These are phyloP conservation scores for Chorisops tibialis DNA, from an alignment of 2,888 invertebrate species.

Conservation along the genomic window DNA sequence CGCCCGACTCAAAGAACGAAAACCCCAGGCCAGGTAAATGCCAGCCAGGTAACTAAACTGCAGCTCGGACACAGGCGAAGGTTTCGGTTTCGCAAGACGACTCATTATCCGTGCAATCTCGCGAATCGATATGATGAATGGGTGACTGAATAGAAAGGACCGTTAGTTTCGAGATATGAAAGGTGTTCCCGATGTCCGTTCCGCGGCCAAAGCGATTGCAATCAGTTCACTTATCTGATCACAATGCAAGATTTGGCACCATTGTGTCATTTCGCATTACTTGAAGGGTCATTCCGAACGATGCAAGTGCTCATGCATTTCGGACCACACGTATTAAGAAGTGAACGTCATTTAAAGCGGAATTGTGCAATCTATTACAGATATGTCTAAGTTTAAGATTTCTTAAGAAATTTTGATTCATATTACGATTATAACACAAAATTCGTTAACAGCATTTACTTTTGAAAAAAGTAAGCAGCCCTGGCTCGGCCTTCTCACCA, in stretches of 20 bases:
- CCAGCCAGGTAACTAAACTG: background rate
- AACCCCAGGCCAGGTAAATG: background rate
- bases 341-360: no score
- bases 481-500: no score
- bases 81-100: slow-evolving; percentile 10
- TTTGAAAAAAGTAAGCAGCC: no score
- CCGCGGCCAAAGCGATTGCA: slow-evolving; percentile 11
- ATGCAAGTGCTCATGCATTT: no score
- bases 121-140: slow-evolving; percentile 22
- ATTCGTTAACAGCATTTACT: no score
- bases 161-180: slow-evolving; percentile 14
- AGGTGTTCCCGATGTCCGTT: slow-evolving; percentile 5
- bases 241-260: slow-evolving; percentile 21
- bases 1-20: slow-evolving; percentile 3
- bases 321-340: no score
- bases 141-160: slow-evolving; percentile 23
- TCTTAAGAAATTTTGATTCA: no score
- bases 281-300: slow-evolving; percentile 1
- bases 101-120: slow-evolving; percentile 16
- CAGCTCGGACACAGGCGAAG: background rate
- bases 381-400: no score
- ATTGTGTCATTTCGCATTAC: slow-evolving; percentile 22
- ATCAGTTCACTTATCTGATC: slow-evolving; percentile 18
- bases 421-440: no score
- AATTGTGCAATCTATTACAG: no score